Conservation (phyloP, 1,140 invertebrate genomes). For the Microplitis mediator region DNA sequence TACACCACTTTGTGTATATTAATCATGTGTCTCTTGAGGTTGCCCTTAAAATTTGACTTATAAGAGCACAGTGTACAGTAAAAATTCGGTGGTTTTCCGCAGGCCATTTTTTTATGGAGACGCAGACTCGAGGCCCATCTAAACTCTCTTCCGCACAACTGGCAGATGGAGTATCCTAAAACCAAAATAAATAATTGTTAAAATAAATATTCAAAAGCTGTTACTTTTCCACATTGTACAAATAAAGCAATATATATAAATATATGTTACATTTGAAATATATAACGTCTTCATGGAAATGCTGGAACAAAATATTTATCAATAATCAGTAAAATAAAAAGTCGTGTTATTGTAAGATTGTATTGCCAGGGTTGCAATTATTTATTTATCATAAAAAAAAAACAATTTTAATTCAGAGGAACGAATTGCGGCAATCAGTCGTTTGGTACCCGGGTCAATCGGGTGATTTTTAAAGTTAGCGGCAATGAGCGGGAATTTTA, state of each 20-base stretch:
- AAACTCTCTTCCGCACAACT: conserved; percentile 55
- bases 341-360: too few species aligned
- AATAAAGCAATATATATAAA: not conserved
- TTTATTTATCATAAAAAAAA: too few species aligned
- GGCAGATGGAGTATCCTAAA: conserved; percentile 49
- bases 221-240: not conserved
- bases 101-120: conserved; percentile 60
- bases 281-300: too few species aligned
- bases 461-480: too few species aligned
- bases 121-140: conserved; percentile 57
- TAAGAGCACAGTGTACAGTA: conserved; percentile 56
- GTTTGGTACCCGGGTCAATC: too few species aligned
- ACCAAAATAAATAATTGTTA: conserved; percentile 36
- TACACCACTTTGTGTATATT: conserved; percentile 42
- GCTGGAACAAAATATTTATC: too few species aligned
- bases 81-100: conserved; percentile 59
- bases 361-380: too few species aligned
- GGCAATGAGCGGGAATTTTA: too few species aligned
- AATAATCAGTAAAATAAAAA: too few species aligned
- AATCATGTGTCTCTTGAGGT: conserved; percentile 62
- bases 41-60: conserved; percentile 65
- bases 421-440: too few species aligned
- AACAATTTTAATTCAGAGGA: too few species aligned
- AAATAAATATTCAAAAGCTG: not conserved
- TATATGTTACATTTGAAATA: too few species aligned